These are phyloP conservation scores for Trematomus bernacchii DNA, from an alignment of 2,797 vertebrate genomes.

Conservation along the genomic window DNA sequence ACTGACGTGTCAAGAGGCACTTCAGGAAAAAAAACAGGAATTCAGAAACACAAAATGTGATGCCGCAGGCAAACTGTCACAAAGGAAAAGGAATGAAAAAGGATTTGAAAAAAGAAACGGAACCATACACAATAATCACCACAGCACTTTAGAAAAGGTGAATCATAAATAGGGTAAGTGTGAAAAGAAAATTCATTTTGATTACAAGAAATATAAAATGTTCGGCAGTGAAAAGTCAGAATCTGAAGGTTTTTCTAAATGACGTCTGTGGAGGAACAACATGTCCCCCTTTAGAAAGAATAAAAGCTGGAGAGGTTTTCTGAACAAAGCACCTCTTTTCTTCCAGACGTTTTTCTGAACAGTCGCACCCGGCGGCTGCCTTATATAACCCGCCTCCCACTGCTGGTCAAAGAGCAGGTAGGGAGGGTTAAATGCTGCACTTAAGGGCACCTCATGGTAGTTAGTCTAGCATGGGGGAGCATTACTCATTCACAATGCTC, in stretches of 20 bases:
- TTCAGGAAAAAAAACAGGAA: slow-evolving; percentile 37
- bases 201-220: slow-evolving; percentile 16
- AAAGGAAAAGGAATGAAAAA: slow-evolving; percentile 8
- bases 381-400: slow-evolving; percentile 39
- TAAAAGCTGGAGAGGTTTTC: slow-evolving; percentile 12
- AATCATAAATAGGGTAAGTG: not conserved
- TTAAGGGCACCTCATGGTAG: slow-evolving; percentile 66
- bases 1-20: slow-evolving; percentile 71
- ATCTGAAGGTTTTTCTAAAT: slow-evolving; percentile 16
- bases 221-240: slow-evolving; percentile 9
- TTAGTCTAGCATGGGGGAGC: slow-evolving; percentile 54
- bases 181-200: slow-evolving; percentile 19
- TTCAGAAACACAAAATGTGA: slow-evolving; percentile 61
- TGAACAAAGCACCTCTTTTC: slow-evolving; percentile 21
- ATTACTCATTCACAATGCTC: slow-evolving; percentile 70
- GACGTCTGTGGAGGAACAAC: not conserved
- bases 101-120: slow-evolving; percentile 11
- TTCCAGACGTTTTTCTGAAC: not conserved
- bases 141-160: slow-evolving; percentile 12
- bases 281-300: not conserved
- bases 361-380: slow-evolving; percentile 43
- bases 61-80: slow-evolving; percentile 52
- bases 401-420: slow-evolving; percentile 52
- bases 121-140: slow-evolving; percentile 21
- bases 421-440: slow-evolving; percentile 67